Percentiles rank a stretch among this genome's conserved stretches.
phyloP scores from a whole-genome alignment of 2,113 vertebrate genomes.

The Sarotherodon lohbergeri region DNA sequence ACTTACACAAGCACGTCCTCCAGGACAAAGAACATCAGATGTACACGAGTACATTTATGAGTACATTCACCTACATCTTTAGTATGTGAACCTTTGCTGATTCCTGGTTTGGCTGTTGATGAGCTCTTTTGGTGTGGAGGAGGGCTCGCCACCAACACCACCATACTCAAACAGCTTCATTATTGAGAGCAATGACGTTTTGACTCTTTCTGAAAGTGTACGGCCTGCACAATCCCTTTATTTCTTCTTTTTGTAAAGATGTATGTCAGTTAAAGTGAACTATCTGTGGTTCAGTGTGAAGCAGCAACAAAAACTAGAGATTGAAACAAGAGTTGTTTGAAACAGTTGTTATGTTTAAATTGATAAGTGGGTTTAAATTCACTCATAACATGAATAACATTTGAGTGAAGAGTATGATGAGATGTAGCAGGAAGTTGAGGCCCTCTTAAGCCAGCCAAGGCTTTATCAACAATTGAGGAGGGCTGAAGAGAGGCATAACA shows the following conservation, averaged over 20 bases:
- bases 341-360: neutral
- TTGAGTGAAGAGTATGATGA: neutral
- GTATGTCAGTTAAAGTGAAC: neutral
- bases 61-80: neutral
- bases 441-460: neutral
- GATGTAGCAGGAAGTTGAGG: neutral
- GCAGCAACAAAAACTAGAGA: neutral
- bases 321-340: neutral
- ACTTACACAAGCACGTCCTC: neutral
- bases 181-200: neutral
- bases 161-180: neutral
- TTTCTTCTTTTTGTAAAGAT: neutral
- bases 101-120: neutral
- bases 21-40: neutral
- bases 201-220: neutral
- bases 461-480: neutral
- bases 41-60: neutral
- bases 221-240: neutral
- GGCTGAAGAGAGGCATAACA: neutral
- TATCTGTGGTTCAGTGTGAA: neutral
- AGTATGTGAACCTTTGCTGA: neutral
- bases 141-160: neutral
- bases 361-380: neutral
- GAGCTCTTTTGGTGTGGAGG: neutral
- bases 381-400: neutral